These are phyloP conservation scores for Sitta europaea DNA, from an alignment of 2,113 vertebrate genomes.

Conservation along the genomic window DNA sequence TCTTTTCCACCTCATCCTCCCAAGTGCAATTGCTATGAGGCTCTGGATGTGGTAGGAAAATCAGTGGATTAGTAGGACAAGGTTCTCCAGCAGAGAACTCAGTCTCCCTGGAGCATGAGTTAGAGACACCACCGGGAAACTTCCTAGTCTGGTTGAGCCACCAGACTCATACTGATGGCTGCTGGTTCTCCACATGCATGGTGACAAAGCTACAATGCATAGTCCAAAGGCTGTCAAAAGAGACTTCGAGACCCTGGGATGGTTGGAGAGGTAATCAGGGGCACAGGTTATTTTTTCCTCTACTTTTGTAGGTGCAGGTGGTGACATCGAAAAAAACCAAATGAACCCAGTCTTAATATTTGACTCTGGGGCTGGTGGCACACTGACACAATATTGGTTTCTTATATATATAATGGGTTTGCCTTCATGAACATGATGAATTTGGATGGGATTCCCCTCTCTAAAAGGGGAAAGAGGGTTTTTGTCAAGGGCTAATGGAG, in stretches of 20 bases:
- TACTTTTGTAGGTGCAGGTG: background rate
- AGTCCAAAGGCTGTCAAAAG: background rate
- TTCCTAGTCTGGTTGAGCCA: background rate
- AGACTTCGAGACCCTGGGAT: background rate
- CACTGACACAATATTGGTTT: background rate
- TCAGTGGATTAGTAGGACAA: background rate
- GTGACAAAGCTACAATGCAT: background rate
- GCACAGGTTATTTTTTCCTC: background rate
- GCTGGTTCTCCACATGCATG: rapidly evolving
- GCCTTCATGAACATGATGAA: too few relatives aligned
- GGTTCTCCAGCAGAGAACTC: too few relatives aligned
- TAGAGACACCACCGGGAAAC: rapidly evolving
- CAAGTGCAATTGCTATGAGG: background rate
- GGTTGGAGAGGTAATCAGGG: background rate
- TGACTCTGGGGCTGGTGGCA: background rate
- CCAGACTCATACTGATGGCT: rapidly evolving
- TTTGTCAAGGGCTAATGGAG: background rate
- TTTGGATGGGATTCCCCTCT: background rate
- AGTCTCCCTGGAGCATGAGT: rapidly evolving
- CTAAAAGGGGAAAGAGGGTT: background rate
- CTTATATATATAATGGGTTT: rapidly evolving
- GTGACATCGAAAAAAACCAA: background rate
- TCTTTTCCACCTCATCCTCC: background rate
- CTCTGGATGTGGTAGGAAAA: background rate
- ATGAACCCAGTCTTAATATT: background rate